Evolutionary conservation across 2,888 invertebrate genomes (phyloP).

Genomic region (Dasysyrphus tricinctus): DNA sequence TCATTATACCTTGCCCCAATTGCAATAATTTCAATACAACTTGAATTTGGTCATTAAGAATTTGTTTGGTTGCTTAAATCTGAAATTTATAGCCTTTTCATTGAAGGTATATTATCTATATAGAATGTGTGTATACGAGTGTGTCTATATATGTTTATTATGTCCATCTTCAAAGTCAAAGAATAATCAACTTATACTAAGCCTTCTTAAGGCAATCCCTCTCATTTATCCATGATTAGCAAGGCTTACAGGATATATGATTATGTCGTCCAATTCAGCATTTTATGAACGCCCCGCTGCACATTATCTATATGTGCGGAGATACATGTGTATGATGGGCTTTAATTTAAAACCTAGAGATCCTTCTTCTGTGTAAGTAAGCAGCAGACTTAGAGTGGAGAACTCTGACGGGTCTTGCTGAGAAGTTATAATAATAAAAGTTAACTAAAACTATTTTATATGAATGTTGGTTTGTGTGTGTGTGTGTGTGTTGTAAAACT

Average conservation of each 20-base stretch:
- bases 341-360: conserved; percentile 47
- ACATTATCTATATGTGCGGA: conserved; percentile 15
- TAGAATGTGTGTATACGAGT: not conserved
- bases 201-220: conserved; percentile 49
- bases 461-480: not conserved
- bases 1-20: not conserved
- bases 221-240: conserved; percentile 60
- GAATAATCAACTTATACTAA: conserved; percentile 52
- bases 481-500: conserved; percentile 17
- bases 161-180: conserved; percentile 35
- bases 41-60: conserved; percentile 41
- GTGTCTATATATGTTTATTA: not conserved
- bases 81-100: conserved; percentile 43
- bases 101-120: not conserved
- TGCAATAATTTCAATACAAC: conserved; percentile 34
- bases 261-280: conserved; percentile 37
- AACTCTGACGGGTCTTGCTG: conserved; percentile 55
- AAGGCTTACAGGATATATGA: conserved; percentile 59
- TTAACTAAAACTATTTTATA: conserved; percentile 63
- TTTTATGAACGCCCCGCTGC: conserved; percentile 36
- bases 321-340: conserved; percentile 28
- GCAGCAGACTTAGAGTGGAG: conserved; percentile 10
- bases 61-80: conserved; percentile 45
- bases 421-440: conserved; percentile 70
- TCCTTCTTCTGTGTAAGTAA: conserved; percentile 10